Percentiles rank a stretch among this genome's conserved stretches.
These are phyloP conservation scores for Oxycera nigricornis DNA, from an alignment of 2,888 invertebrate species.

Conservation along the genomic window DNA sequence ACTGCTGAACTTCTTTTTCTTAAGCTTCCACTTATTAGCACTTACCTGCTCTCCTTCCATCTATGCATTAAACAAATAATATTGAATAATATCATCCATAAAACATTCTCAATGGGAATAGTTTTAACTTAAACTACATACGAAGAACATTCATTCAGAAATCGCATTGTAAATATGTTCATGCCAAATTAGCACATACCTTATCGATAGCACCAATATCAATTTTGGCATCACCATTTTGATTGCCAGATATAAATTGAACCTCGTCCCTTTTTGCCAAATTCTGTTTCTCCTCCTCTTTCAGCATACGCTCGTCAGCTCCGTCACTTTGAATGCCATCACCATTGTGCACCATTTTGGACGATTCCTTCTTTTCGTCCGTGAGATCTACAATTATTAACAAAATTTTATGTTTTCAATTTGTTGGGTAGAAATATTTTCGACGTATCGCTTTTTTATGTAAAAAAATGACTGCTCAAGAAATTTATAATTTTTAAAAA, in stretches of 20 bases:
- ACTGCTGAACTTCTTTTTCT: too few relatives aligned
- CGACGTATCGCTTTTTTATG: too few relatives aligned
- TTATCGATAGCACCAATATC: constrained; percentile 75
- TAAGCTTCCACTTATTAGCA: too few relatives aligned
- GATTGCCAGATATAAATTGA: constrained; percentile 75
- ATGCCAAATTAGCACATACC: too few relatives aligned
- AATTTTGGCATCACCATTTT: constrained; percentile 89
- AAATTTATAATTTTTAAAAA: too few relatives aligned
- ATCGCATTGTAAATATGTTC: background rate
- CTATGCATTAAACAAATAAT: background rate
- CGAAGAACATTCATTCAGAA: background rate
- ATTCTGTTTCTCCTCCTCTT: constrained; percentile 68
- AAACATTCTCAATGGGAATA: background rate
- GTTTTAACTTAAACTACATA: background rate
- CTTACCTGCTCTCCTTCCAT: constrained; percentile 12
- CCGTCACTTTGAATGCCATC: constrained; percentile 66
- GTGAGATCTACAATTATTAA: too few relatives aligned
- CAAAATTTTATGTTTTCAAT: too few relatives aligned
- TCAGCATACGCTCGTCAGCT: constrained; percentile 75
- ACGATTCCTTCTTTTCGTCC: constrained; percentile 49
- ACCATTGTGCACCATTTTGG: constrained; percentile 61
- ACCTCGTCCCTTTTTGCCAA: constrained; percentile 72
- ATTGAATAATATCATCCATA: background rate
- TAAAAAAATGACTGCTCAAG: too few relatives aligned
- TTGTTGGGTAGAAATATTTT: too few relatives aligned